phyloP scores from a whole-genome alignment of 2,888 invertebrate genomes.

The Rhagium mordax region DNA sequence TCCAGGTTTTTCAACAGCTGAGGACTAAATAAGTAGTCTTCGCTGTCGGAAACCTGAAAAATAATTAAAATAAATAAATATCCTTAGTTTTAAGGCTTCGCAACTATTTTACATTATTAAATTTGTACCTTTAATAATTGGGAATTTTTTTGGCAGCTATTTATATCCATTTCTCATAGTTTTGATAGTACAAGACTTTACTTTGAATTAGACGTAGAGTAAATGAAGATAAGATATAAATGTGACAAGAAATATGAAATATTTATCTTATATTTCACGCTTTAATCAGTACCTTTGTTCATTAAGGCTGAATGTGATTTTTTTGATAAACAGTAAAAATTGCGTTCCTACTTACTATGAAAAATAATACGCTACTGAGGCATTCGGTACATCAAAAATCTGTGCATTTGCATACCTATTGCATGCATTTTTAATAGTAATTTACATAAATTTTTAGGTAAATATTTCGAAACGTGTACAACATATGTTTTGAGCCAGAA shows the following conservation, averaged over 20 bases:
- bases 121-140: not conserved
- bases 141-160: not conserved
- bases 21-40: slow-evolving; percentile 76
- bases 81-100: too few species aligned
- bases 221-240: not conserved
- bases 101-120: not conserved
- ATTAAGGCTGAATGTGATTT: not conserved
- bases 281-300: not conserved
- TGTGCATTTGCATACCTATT: too few species aligned
- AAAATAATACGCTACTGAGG: too few species aligned
- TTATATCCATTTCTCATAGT: not conserved
- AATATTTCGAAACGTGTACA: too few species aligned
- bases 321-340: too few species aligned
- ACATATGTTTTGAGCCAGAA: too few species aligned
- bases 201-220: not conserved
- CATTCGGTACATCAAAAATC: too few species aligned
- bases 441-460: too few species aligned
- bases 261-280: not conserved
- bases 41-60: slow-evolving; percentile 51
- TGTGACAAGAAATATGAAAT: not conserved
- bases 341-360: too few species aligned
- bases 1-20: slow-evolving; percentile 78
- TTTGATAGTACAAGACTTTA: not conserved
- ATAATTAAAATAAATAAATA: too few species aligned
- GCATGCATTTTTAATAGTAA: too few species aligned